Evolutionary conservation across 2,113 vertebrate species (phyloP).

Genomic region (Alectura lathami): DNA sequence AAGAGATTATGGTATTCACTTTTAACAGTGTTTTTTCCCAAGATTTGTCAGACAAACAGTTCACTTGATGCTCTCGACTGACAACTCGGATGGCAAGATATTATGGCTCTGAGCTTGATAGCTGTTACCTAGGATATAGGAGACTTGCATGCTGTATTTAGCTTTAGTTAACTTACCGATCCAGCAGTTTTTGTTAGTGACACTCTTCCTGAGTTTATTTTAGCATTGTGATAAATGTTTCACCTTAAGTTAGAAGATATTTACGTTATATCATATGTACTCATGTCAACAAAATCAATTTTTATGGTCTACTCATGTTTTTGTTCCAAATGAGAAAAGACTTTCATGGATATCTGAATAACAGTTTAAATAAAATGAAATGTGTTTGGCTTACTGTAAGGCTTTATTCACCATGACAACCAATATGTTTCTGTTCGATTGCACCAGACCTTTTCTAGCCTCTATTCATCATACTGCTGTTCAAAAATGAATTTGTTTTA

Average conservation of each 20-base stretch:
- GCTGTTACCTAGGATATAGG: neutral
- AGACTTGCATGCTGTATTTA: neutral
- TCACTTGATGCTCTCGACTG: neutral
- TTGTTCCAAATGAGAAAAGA: constrained; percentile 19
- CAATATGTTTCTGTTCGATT: constrained; percentile 10
- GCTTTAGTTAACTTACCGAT: neutral
- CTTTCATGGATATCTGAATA: neutral
- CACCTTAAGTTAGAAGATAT: neutral
- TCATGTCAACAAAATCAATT: neutral
- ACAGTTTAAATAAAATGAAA: constrained; percentile 43
- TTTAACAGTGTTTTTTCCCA: neutral
- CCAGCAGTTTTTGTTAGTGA: neutral
- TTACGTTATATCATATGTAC: neutral
- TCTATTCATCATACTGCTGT: neutral
- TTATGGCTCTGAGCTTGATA: neutral
- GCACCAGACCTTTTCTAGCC: constrained; percentile 24
- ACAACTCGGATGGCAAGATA: neutral
- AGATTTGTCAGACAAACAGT: neutral
- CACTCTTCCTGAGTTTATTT: neutral
- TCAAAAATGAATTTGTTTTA: constrained; percentile 1
- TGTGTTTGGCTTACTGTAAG: neutral
- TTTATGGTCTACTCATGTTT: neutral
- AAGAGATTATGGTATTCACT: neutral
- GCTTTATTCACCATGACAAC: constrained; percentile 63
- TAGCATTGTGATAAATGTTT: neutral